phyloP scores from a whole-genome alignment of 2,113 vertebrate species.

The Oxygymnocypris stewartii region DNA sequence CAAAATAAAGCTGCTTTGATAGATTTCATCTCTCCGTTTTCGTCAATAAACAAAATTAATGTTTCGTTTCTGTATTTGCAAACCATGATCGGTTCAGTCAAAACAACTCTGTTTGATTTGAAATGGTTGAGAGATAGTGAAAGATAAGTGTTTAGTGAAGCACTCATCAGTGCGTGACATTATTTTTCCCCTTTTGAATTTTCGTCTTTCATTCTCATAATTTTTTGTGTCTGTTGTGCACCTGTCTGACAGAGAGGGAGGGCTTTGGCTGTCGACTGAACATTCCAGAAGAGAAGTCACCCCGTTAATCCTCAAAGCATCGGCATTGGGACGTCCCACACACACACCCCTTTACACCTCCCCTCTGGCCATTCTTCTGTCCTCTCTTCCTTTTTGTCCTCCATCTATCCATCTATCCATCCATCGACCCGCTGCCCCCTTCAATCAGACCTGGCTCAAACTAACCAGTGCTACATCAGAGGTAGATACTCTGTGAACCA shows the following conservation, averaged over 20 bases:
- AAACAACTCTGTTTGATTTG: slow-evolving; percentile 29
- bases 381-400: slow-evolving; percentile 11
- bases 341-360: neutral
- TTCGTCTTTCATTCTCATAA: neutral
- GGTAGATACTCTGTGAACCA: slow-evolving; percentile 41
- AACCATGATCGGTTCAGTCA: neutral
- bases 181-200: slow-evolving; percentile 1
- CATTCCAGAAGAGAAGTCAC: slow-evolving; percentile 79
- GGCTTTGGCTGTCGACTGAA: slow-evolving; percentile 73
- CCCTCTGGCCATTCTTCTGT: slow-evolving; percentile 8
- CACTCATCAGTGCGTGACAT: slow-evolving; percentile 11
- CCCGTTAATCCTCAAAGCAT: slow-evolving; percentile 75
- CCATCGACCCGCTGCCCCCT: neutral
- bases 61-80: neutral
- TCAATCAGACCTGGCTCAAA: slow-evolving; percentile 29
- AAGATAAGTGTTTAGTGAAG: slow-evolving; percentile 28
- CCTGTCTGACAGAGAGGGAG: slow-evolving; percentile 73
- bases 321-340: slow-evolving; percentile 56
- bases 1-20: neutral
- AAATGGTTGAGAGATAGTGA: slow-evolving; percentile 20
- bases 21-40: neutral
- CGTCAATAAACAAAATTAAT: neutral
- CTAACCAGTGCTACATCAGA: slow-evolving; percentile 19
- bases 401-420: slow-evolving; percentile 19
- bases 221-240: slow-evolving; percentile 52